These are phyloP conservation scores for Phorcus lineatus DNA, from an alignment of 2,888 invertebrate species.

Conservation along the genomic window DNA sequence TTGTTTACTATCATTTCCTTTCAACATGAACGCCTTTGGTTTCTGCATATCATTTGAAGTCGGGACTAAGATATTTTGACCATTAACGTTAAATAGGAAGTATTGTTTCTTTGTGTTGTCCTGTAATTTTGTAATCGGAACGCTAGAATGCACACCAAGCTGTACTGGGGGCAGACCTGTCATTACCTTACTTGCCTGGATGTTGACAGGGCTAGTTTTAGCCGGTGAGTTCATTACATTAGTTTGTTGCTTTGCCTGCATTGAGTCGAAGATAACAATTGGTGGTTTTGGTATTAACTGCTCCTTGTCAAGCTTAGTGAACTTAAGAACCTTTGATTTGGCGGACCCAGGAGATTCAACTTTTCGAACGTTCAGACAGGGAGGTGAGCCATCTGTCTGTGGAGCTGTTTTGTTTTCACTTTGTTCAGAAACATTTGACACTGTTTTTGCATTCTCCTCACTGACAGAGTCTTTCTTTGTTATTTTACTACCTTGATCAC, in stretches of 20 bases:
- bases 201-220: too few relatives aligned
- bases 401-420: neutral
- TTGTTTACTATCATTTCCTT: neutral
- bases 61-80: neutral
- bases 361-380: neutral
- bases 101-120: neutral
- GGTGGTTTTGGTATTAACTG: neutral
- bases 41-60: neutral
- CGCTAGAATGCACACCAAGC: too few relatives aligned
- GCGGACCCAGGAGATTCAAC: neutral
- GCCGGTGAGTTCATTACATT: too few relatives aligned
- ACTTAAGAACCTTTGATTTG: neutral
- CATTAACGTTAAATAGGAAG: neutral
- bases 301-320: neutral
- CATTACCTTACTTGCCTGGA: too few relatives aligned
- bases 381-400: neutral
- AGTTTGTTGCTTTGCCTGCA: too few relatives aligned
- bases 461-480: too few relatives aligned
- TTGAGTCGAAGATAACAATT: neutral
- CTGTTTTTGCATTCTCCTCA: too few relatives aligned
- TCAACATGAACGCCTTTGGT: constrained; percentile 1
- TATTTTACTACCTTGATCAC: too few relatives aligned
- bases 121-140: neutral
- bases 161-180: too few relatives aligned
- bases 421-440: neutral